A percentile compares a stretch with the other conserved stretches of the same genome.
Conservation (phyloP, 2,797 vertebrate species). For the Xyrichtys novacula region DNA sequence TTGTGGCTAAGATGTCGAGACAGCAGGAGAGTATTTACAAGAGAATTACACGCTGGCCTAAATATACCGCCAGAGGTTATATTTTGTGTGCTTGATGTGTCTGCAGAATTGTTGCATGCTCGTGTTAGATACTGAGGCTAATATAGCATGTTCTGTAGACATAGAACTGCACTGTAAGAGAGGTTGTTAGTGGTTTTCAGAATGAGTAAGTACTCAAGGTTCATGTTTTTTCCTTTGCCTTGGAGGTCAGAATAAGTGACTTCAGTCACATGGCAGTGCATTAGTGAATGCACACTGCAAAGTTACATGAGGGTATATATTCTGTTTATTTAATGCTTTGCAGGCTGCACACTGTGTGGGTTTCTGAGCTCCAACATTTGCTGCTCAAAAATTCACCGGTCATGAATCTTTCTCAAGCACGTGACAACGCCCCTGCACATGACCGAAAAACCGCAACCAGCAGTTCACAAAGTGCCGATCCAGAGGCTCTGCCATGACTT, state of each 20-base stretch:
- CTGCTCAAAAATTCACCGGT: slow-evolving; percentile 35
- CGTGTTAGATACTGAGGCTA: slow-evolving; percentile 48
- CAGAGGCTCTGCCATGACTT: slow-evolving; percentile 33
- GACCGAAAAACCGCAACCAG: slow-evolving; percentile 42
- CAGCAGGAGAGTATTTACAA: slow-evolving; percentile 13
- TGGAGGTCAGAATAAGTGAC: slow-evolving; percentile 49
- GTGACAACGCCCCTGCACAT: slow-evolving; percentile 54
- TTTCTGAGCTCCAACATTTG: slow-evolving; percentile 48
- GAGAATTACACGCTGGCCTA: slow-evolving; percentile 48
- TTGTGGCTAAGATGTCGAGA: slow-evolving; percentile 29
- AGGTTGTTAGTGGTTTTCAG: slow-evolving; percentile 60
- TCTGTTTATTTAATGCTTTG: slow-evolving; percentile 53
- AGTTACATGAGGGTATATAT: slow-evolving; percentile 30
- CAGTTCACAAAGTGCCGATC: slow-evolving; percentile 21
- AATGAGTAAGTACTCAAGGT: slow-evolving; percentile 38
- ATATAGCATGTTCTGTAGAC: slow-evolving; percentile 27
- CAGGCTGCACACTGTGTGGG: slow-evolving; percentile 46
- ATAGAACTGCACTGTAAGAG: slow-evolving; percentile 33
- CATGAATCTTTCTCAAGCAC: slow-evolving; percentile 64
- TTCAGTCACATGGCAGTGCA: slow-evolving; percentile 41
- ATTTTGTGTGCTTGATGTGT: slow-evolving; percentile 41
- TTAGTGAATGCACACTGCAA: slow-evolving; percentile 24
- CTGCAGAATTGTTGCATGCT: slow-evolving; percentile 39
- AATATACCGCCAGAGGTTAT: slow-evolving; percentile 39
- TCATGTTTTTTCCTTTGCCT: slow-evolving; percentile 2